Evolutionary conservation across 1,140 invertebrate genomes (phyloP), one percentile per base, ranked within the genome.

Genomic region (Asobara japonica): DNA sequence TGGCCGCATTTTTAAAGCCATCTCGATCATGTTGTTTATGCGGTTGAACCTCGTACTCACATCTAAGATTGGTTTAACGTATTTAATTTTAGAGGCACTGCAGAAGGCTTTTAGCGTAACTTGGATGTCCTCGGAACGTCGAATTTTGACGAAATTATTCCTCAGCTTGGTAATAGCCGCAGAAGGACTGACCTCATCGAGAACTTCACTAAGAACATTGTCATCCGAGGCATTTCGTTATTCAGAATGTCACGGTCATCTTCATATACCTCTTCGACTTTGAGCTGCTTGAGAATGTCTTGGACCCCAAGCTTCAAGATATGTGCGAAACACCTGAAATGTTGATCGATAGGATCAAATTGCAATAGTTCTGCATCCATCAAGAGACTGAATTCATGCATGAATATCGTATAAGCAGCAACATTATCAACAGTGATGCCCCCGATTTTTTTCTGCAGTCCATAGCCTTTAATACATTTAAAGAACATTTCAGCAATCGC

Each of bases 401-500:
- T 56, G 20, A 69, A 61, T 11, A 16, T 74, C 33, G 68, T 45
- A 64, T 62, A 71, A 11, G 48, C 72, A 16, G 60, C 65, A 25
- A 65, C 73, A 69, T 71, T 75, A 48, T 67, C 73, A 38, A 31
- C 62, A 31, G 38, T 77, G 22, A 72, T 65, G 36, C 41, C 71
- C 56, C 73, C 69, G 29, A 74, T 56, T 71, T 48, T 72, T 3
- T 48, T 33, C 8, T 72, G 41, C 16, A 75, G 27, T 16, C 64
- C 65, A 20, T 45, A 41, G 7, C 74, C 45, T 36, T 72, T 66
- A 30, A 65, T 70, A 64, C 30, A 73, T 65, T 74, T 73, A 41
- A 76, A 77, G 72, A 82, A 80, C 77, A 82, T 75, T 68, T 69
- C 70, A 66, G 78, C 79, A 77, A 83, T 83, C 76, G 82, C 80